These are phyloP conservation scores for Drosophila mauritiana DNA, from an alignment of 1,140 invertebrate genomes.

Conservation along the genomic window DNA sequence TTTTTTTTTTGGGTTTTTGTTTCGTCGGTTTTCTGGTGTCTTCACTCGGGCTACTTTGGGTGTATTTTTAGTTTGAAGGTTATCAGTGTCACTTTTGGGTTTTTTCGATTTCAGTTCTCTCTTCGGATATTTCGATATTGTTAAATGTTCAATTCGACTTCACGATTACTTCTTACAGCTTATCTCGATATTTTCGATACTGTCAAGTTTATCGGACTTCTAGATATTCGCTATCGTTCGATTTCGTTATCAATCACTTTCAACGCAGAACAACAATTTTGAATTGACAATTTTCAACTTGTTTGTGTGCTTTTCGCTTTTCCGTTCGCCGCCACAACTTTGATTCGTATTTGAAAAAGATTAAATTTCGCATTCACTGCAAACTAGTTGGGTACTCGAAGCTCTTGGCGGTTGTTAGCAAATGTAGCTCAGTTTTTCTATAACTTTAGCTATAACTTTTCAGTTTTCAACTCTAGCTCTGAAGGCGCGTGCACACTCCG, in stretches of 20 bases:
- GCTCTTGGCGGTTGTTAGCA: conserved; percentile 40
- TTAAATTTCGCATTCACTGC: conserved; percentile 43
- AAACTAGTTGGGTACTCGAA: conserved; percentile 37
- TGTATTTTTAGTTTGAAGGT: conserved; percentile 48
- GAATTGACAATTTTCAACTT: conserved; percentile 43
- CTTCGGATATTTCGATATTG: conserved; percentile 1
- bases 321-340: conserved; percentile 44
- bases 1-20: conserved; percentile 13
- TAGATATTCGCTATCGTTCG: not conserved
- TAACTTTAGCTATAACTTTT: conserved; percentile 11
- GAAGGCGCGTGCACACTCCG: conserved; percentile 82
- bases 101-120: conserved; percentile 20
- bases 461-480: conserved; percentile 37
- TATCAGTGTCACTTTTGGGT: conserved; percentile 33
- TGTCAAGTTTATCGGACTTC: not conserved
- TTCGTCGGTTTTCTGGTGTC: conserved; percentile 15
- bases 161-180: not conserved
- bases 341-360: conserved; percentile 32
- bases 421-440: conserved; percentile 13
- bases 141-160: not conserved
- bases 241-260: conserved; percentile 31
- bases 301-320: conserved; percentile 12
- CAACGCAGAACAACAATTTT: conserved; percentile 34
- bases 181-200: conserved; percentile 1
- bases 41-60: conserved; percentile 42